A percentile compares a stretch with the other conserved stretches of the same genome.
Conservation (phyloP, 2,113 vertebrate genomes). For the Rhagologus leucostigma region DNA sequence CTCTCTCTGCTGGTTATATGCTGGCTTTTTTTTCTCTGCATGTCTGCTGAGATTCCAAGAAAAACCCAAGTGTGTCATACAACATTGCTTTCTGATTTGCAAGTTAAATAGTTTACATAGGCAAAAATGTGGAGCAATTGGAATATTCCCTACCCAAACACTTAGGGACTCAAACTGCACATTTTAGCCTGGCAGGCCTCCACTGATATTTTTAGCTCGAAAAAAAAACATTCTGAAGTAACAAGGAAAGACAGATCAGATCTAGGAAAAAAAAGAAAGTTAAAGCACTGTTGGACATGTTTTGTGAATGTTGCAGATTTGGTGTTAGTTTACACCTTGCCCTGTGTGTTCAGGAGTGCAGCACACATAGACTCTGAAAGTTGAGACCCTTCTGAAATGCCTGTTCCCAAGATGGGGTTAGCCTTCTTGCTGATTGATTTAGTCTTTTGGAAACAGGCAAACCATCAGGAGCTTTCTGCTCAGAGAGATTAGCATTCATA, state of each 20-base stretch:
- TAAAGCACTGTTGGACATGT: neutral
- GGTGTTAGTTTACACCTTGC: neutral
- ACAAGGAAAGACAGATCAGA: slow-evolving; percentile 26
- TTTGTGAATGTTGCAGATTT: neutral
- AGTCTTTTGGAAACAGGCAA: slow-evolving; percentile 55
- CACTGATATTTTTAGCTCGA: slow-evolving; percentile 50
- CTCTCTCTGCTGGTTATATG: slow-evolving; percentile 14
- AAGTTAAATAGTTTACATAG: slow-evolving; percentile 69
- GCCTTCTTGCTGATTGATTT: slow-evolving; percentile 62
- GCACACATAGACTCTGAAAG: neutral
- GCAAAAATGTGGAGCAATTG: slow-evolving; percentile 61
- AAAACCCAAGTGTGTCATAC: slow-evolving; percentile 65
- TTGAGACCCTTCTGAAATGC: neutral
- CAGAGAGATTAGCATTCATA: slow-evolving; percentile 67
- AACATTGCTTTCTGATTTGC: slow-evolving; percentile 67
- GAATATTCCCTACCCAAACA: slow-evolving; percentile 52
- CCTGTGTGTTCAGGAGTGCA: neutral
- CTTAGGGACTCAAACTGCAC: slow-evolving; percentile 52
- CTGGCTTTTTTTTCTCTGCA: neutral
- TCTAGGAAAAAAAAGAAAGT: neutral
- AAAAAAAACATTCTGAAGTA: neutral
- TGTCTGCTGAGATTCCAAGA: slow-evolving; percentile 59
- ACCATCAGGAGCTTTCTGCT: slow-evolving; percentile 65
- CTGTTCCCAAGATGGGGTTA: slow-evolving; percentile 14
- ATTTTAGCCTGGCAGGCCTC: slow-evolving; percentile 53